phyloP scores from a whole-genome alignment of 2,888 invertebrate genomes.

The Pasiphila rectangulata region DNA sequence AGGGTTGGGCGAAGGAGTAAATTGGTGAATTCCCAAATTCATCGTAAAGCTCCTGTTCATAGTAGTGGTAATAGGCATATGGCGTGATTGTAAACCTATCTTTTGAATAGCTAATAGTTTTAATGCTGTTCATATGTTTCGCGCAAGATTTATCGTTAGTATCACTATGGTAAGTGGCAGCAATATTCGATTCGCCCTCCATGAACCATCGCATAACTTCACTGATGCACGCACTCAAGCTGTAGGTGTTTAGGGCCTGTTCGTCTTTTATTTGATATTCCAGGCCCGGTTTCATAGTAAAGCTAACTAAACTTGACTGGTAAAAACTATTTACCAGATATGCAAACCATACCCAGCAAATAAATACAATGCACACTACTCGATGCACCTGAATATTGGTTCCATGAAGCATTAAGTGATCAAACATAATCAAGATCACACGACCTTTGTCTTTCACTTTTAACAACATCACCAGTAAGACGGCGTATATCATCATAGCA shows the following conservation, averaged over 20 bases:
- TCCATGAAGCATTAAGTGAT: conserved; percentile 43
- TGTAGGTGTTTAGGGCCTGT: conserved; percentile 30
- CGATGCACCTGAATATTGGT: conserved; percentile 31
- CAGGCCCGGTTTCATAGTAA: conserved; percentile 33
- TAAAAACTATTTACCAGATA: conserved; percentile 39
- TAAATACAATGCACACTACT: conserved; percentile 35
- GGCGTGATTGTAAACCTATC: conserved; percentile 43
- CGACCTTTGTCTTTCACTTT: conserved; percentile 36
- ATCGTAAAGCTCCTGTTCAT: conserved; percentile 41
- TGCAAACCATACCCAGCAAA: conserved; percentile 52
- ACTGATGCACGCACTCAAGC: conserved; percentile 51
- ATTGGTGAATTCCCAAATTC: conserved; percentile 36
- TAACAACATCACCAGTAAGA: conserved; percentile 33
- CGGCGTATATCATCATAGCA: conserved; percentile 36
- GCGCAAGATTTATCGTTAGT: conserved; percentile 27
- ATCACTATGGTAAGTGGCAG: not conserved
- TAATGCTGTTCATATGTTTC: conserved; percentile 38
- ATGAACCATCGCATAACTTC: conserved; percentile 31
- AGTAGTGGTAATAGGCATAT: conserved; percentile 40
- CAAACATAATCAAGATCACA: conserved; percentile 42
- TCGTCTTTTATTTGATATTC: conserved; percentile 32
- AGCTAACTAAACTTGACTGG: conserved; percentile 38
- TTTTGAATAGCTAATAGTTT: conserved; percentile 39
- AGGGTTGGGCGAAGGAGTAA: conserved; percentile 38
- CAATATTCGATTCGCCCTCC: conserved; percentile 14